These are phyloP conservation scores for Entomobrya proxima DNA, from an alignment of 2,888 invertebrate species.

Conservation along the genomic window DNA sequence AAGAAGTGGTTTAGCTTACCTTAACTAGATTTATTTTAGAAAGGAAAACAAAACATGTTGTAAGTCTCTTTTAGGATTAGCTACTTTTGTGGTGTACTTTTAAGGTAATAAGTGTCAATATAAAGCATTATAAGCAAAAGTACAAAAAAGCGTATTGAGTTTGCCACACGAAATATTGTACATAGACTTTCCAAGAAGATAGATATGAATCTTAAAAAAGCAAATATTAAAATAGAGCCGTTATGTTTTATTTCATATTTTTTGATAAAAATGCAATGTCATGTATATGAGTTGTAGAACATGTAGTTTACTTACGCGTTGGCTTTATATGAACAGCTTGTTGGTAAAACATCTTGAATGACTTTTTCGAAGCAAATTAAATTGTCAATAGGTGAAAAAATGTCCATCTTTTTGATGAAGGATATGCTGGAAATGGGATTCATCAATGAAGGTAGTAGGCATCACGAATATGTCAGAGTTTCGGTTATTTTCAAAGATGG, in stretches of 20 bases:
- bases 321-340: too few species aligned
- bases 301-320: too few species aligned
- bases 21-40: slow-evolving; percentile 57
- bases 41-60: slow-evolving; percentile 46
- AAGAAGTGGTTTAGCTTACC: slow-evolving; percentile 41
- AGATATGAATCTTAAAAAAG: too few species aligned
- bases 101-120: slow-evolving; percentile 66
- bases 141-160: background rate
- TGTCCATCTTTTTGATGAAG: too few species aligned
- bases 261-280: too few species aligned
- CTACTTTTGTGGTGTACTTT: slow-evolving; percentile 62
- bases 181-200: background rate
- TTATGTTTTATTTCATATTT: too few species aligned
- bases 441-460: background rate
- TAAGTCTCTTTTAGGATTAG: slow-evolving; percentile 37
- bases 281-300: too few species aligned
- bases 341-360: too few species aligned
- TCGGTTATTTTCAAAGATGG: slow-evolving; percentile 46
- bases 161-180: background rate
- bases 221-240: too few species aligned
- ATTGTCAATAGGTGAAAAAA: too few species aligned
- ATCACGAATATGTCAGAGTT: slow-evolving; percentile 33
- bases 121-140: slow-evolving; percentile 23
- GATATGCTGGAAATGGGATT: too few species aligned
- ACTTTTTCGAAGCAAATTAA: too few species aligned